phyloP scores from a whole-genome alignment of 2,888 invertebrate species.

The Tridacna gigas region DNA sequence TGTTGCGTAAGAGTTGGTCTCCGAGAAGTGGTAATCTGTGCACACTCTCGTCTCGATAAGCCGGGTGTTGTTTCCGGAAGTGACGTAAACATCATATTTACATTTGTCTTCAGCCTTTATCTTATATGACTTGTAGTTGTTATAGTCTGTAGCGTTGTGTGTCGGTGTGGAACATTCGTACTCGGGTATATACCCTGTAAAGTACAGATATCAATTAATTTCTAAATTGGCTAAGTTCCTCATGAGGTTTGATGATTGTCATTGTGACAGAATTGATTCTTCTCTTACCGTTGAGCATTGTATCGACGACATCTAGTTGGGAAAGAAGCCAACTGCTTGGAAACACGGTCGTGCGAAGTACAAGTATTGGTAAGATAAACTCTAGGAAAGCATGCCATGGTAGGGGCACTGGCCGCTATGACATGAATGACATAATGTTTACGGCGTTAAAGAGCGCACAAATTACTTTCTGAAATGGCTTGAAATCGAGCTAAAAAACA shows the following conservation, averaged over 20 bases:
- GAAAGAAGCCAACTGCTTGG: background rate
- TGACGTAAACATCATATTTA: constrained; percentile 32
- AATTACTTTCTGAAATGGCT: no score
- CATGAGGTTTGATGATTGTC: background rate
- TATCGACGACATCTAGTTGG: background rate
- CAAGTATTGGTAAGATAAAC: background rate
- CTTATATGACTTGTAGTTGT: constrained; percentile 3
- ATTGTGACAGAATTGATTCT: background rate
- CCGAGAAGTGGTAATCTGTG: constrained; percentile 10
- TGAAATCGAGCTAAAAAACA: no score
- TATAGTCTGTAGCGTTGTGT: background rate
- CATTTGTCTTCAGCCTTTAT: constrained; percentile 23
- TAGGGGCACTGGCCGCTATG: no score
- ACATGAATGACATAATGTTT: no score
- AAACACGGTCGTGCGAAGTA: background rate
- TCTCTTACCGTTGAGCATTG: background rate
- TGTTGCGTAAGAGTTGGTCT: constrained; percentile 38
- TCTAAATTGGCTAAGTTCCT: no score
- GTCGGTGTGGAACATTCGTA: constrained; percentile 23
- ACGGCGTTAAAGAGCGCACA: no score
- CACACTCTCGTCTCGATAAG: constrained; percentile 27
- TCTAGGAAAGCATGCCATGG: no score
- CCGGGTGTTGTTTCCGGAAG: constrained; percentile 29
- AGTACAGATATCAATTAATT: no score
- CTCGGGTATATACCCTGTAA: constrained; percentile 44